Evolutionary conservation across 2,888 invertebrate species (phyloP).

Genomic region (Zonitis immaculata): DNA sequence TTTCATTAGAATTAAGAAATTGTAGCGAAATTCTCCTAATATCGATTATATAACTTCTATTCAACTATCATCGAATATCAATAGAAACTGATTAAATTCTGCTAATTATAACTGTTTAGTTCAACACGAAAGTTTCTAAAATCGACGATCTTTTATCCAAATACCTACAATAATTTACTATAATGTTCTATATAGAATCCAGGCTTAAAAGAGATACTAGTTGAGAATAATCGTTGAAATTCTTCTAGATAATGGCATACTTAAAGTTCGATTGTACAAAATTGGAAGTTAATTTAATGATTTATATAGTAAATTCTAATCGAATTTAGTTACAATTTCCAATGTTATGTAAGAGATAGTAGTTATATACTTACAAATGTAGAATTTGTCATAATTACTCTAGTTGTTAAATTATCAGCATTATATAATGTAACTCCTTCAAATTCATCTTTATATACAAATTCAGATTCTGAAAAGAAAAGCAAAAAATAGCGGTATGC

Average conservation of each 20-base stretch:
- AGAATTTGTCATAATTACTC: slow-evolving; percentile 73
- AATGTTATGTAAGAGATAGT: background rate
- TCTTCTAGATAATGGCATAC: too few species aligned
- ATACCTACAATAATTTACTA: too few species aligned
- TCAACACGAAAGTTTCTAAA: too few species aligned
- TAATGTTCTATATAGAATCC: too few species aligned
- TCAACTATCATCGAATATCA: background rate
- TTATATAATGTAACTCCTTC: slow-evolving; percentile 77
- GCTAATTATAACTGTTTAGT: too few species aligned
- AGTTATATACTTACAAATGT: slow-evolving; percentile 66
- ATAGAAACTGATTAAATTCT: background rate
- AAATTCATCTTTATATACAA: slow-evolving; percentile 71
- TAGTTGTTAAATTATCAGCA: slow-evolving; percentile 68
- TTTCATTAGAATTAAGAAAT: background rate
- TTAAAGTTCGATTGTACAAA: too few species aligned
- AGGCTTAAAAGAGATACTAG: too few species aligned
- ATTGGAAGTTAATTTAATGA: too few species aligned
- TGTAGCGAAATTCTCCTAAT: background rate
- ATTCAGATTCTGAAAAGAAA: slow-evolving; percentile 63
- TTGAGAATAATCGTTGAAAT: background rate
- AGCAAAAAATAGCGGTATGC: too few species aligned
- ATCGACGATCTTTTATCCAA: too few species aligned
- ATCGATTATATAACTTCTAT: background rate
- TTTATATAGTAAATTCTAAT: too few species aligned
- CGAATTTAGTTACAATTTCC: background rate